phyloP scores from a whole-genome alignment of 1,140 invertebrate genomes.

The Bemisia tabaci region DNA sequence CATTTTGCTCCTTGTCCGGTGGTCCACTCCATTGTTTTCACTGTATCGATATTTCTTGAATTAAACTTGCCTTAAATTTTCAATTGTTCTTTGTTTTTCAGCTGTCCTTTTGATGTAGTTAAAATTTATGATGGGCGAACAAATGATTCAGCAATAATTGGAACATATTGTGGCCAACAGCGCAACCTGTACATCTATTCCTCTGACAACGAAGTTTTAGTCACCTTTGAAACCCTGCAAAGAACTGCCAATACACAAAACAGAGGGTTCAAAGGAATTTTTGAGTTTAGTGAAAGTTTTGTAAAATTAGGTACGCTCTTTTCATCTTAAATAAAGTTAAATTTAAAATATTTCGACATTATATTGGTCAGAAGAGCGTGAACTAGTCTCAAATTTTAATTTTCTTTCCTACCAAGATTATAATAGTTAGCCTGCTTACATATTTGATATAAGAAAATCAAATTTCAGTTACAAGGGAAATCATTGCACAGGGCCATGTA shows the following conservation, averaged over 20 bases:
- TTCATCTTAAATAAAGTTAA: too few relatives aligned
- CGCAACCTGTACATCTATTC: constrained; percentile 89
- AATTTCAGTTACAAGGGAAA: too few relatives aligned
- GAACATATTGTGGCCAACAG: constrained; percentile 96
- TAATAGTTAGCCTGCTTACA: too few relatives aligned
- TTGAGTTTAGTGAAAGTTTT: constrained; percentile 92
- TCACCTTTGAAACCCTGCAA: constrained; percentile 78
- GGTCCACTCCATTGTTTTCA: too few relatives aligned
- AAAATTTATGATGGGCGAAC: constrained; percentile 89
- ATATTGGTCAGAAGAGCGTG: constrained; percentile 9
- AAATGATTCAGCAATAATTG: constrained; percentile 74
- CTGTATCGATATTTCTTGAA: too few relatives aligned
- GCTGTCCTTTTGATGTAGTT: constrained; percentile 96
- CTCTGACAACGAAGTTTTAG: constrained; percentile 71
- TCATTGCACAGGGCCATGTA: too few relatives aligned
- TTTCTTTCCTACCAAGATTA: not conserved
- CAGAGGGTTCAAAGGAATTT: constrained; percentile 88
- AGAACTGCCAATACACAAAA: constrained; percentile 84
- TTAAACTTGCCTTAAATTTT: too few relatives aligned
- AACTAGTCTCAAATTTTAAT: not conserved
- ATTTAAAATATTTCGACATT: not conserved
- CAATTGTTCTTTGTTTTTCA: constrained; percentile 34
- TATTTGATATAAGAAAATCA: too few relatives aligned
- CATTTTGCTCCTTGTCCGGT: too few relatives aligned
- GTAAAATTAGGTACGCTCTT: constrained; percentile 77